Evolutionary conservation across 2,113 vertebrate species (phyloP).

Genomic region (Camarhynchus parvulus): DNA sequence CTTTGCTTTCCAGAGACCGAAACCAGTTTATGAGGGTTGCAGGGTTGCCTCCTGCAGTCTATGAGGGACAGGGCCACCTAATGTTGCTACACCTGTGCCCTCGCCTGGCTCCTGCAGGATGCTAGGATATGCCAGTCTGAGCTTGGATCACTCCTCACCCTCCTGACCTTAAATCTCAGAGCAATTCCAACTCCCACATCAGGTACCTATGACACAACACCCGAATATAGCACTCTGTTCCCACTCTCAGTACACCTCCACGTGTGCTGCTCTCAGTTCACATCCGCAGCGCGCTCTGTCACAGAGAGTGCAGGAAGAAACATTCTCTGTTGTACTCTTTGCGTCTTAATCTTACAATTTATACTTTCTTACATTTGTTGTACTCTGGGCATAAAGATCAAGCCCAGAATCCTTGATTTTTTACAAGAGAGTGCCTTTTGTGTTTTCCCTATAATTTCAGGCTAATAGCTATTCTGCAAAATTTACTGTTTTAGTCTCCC

Average conservation of each 20-base stretch:
- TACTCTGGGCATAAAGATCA: neutral
- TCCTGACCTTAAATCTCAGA: neutral
- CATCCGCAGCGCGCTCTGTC: neutral
- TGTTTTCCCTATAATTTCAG: constrained; percentile 9
- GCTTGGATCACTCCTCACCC: neutral
- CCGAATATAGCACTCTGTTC: neutral
- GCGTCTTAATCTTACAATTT: neutral
- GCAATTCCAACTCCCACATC: neutral
- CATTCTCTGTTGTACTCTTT: neutral
- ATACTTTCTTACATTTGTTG: neutral
- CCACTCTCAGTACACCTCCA: neutral
- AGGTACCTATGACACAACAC: neutral
- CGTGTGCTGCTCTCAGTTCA: neutral
- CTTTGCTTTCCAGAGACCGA: neutral
- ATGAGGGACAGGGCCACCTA: neutral
- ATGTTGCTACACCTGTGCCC: neutral
- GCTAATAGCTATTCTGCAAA: constrained; percentile 19
- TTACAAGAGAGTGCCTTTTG: neutral
- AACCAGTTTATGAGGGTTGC: neutral
- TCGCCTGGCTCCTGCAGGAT: neutral
- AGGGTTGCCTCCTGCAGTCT: neutral
- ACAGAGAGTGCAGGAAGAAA: neutral
- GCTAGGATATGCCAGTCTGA: neutral
- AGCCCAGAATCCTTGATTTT: neutral
- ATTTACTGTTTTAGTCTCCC: neutral